phyloP scores from a whole-genome alignment of 2,888 invertebrate genomes.

The Meloe dianella region DNA sequence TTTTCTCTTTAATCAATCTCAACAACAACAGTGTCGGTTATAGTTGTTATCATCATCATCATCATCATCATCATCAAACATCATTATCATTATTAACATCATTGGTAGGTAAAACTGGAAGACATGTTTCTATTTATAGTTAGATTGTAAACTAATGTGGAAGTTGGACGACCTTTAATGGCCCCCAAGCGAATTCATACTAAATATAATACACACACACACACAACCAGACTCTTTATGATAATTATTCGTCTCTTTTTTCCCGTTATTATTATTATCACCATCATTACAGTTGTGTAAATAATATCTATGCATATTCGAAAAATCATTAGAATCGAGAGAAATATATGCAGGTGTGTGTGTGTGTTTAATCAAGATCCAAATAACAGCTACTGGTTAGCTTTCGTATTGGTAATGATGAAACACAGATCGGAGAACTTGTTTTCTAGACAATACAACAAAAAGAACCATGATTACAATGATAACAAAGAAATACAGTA shows the following conservation, averaged over 20 bases:
- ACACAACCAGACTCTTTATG: slow-evolving; percentile 1
- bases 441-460: background rate
- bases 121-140: slow-evolving; percentile 40
- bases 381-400: background rate
- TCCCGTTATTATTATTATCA: background rate
- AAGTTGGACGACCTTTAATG: slow-evolving; percentile 39
- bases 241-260: background rate
- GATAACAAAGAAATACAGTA: background rate
- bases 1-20: slow-evolving; percentile 11
- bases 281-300: background rate
- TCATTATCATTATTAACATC: background rate
- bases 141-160: slow-evolving; percentile 24
- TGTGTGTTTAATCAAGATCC: slow-evolving; percentile 1
- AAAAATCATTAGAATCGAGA: no score
- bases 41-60: background rate
- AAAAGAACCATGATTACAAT: background rate
- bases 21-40: background rate
- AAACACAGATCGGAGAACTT: background rate
- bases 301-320: background rate
- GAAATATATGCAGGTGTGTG: no score
- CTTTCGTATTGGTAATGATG: background rate
- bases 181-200: slow-evolving; percentile 35
- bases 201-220: slow-evolving; percentile 32
- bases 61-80: background rate
- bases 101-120: slow-evolving; percentile 19